Percentiles rank a stretch among this genome's conserved stretches.
Conservation (phyloP, 2,113 vertebrate genomes). For the Phylloscopus whistleri region DNA sequence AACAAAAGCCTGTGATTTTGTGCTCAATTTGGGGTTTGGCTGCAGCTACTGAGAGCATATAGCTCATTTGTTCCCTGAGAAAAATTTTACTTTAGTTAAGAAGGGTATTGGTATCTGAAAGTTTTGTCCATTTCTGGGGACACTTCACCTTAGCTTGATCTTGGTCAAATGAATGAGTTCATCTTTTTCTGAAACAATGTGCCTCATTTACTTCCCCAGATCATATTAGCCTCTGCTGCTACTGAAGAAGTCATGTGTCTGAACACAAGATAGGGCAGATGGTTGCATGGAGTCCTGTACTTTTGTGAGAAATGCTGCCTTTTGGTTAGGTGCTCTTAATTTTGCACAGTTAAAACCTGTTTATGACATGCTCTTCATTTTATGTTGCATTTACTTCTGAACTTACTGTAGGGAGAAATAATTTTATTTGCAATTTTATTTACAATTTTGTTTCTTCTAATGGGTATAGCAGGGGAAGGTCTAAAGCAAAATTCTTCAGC, state of each 20-base stretch:
- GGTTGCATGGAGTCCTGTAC: neutral
- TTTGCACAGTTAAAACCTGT: neutral
- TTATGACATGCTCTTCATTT: neutral
- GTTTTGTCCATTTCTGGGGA: neutral
- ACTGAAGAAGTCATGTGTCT: neutral
- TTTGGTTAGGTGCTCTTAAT: neutral
- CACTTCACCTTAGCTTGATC: neutral
- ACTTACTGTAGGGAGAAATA: neutral
- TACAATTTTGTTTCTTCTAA: neutral
- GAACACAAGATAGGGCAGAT: neutral
- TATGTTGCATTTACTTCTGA: neutral
- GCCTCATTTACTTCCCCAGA: neutral
- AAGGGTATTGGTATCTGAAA: neutral
- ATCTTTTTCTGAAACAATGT: neutral
- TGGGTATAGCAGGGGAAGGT: neutral
- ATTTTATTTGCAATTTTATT: neutral
- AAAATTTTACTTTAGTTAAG: neutral
- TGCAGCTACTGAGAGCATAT: neutral
- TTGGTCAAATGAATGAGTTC: neutral
- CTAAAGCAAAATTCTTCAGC: neutral
- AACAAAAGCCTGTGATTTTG: neutral
- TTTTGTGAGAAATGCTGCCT: neutral
- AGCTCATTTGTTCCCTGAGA: neutral
- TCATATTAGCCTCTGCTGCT: neutral
- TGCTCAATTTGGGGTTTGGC: neutral